Evolutionary conservation across 2,113 vertebrate species (phyloP).

Genomic region (Hemicordylus capensis): DNA sequence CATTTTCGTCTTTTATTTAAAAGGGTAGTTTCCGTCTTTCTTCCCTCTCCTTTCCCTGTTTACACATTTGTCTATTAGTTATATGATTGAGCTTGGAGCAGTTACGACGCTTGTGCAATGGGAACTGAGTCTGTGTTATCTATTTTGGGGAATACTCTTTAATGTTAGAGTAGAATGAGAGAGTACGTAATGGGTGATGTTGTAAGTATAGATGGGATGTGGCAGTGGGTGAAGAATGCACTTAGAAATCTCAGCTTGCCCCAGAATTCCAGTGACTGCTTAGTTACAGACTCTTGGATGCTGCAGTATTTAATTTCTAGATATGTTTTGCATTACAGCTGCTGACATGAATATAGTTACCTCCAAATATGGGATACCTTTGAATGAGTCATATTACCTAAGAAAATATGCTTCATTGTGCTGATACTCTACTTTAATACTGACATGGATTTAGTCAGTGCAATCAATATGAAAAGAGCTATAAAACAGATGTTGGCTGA

Average conservation of each 20-base stretch:
- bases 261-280: slow-evolving; percentile 16
- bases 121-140: not conserved
- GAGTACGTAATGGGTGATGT: not conserved
- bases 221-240: not conserved
- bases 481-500: no score
- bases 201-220: not conserved
- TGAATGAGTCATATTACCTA: fast-evolving
- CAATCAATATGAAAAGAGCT: not conserved
- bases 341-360: slow-evolving; percentile 25
- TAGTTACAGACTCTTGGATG: not conserved
- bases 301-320: not conserved
- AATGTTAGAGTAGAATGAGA: not conserved
- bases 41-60: slow-evolving; percentile 84
- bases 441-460: slow-evolving; percentile 11
- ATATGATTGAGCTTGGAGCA: slow-evolving; percentile 62
- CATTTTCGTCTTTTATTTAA: slow-evolving; percentile 83
- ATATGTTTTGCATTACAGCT: slow-evolving; percentile 24
- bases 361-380: slow-evolving; percentile 21
- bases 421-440: not conserved
- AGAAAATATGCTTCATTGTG: not conserved
- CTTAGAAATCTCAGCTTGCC: not conserved
- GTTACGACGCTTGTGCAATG: slow-evolving; percentile 16
- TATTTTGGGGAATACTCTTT: not conserved
- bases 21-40: slow-evolving; percentile 81
- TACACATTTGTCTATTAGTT: slow-evolving; percentile 80